These are phyloP conservation scores for Vimba vimba DNA, from an alignment of 2,113 vertebrate species.

Conservation along the genomic window DNA sequence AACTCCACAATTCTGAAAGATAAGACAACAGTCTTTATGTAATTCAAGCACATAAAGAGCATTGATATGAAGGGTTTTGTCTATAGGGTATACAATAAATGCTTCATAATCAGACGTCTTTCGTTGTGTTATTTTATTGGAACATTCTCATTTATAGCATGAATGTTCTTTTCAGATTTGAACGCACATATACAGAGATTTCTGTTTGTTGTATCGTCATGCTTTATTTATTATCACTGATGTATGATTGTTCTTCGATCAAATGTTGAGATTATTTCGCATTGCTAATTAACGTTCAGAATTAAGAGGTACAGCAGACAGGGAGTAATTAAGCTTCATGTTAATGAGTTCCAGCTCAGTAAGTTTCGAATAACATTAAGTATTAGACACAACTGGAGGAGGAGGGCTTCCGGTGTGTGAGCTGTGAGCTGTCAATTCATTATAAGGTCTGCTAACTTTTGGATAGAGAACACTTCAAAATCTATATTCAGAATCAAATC, in stretches of 20 bases:
- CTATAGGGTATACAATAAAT: not conserved
- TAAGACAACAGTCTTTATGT: not conserved
- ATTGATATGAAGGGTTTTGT: not conserved
- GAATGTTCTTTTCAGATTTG: not conserved
- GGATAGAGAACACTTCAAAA: not conserved
- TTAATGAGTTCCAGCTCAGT: constrained; percentile 39
- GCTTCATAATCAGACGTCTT: not conserved
- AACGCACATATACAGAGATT: not conserved
- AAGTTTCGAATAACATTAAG: constrained; percentile 28
- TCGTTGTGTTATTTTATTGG: not conserved
- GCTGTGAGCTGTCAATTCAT: constrained; percentile 8
- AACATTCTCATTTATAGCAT: not conserved
- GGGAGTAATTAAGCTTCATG: constrained; percentile 27
- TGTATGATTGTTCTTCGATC: constrained; percentile 1
- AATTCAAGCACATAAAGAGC: not conserved
- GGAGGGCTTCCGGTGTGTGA: not conserved
- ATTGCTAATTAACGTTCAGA: constrained; percentile 28
- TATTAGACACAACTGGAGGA: constrained; percentile 3
- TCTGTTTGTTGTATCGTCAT: not conserved
- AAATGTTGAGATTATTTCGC: constrained; percentile 13
- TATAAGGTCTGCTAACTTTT: not conserved
- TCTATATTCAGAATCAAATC: constrained; percentile 10
- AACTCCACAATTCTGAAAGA: constrained; percentile 16
- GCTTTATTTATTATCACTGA: constrained; percentile 7
- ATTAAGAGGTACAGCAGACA: constrained; percentile 24